phyloP scores from a whole-genome alignment of 1,140 invertebrate species.

The Rhagoletis zephyria region DNA sequence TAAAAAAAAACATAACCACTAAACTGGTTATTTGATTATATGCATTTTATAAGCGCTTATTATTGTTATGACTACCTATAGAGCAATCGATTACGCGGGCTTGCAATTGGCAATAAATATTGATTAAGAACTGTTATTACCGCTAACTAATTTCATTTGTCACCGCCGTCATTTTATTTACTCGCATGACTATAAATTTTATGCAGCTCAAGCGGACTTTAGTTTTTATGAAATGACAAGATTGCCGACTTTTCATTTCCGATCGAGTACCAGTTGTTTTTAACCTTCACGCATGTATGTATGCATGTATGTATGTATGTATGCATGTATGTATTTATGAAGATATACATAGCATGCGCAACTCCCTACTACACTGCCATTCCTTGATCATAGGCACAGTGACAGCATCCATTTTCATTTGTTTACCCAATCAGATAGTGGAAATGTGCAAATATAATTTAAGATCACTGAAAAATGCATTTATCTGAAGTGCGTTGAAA shows the following conservation, averaged over 20 bases:
- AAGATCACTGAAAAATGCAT: background rate
- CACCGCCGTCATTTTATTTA: background rate
- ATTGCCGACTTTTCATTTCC: background rate
- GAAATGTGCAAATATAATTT: background rate
- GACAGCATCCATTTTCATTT: conserved; percentile 7
- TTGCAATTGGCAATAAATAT: background rate
- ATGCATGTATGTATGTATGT: background rate
- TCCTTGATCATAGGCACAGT: background rate
- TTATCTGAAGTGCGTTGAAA: conserved; percentile 5
- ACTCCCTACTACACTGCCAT: background rate
- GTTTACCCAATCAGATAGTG: background rate
- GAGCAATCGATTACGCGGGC: background rate
- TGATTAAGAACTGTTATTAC: background rate
- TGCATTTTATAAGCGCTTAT: background rate
- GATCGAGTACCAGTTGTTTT: background rate
- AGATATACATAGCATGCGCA: background rate
- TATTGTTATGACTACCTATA: background rate
- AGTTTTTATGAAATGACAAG: background rate
- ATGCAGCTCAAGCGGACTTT: background rate
- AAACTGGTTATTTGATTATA: too few relatives aligned
- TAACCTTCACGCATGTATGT: background rate
- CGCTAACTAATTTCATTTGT: background rate
- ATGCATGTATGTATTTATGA: background rate
- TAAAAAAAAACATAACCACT: too few relatives aligned
- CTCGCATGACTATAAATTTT: background rate